Evolutionary conservation across 53 echinoderm and acorn worm species (phyloP).

Genomic region (Henricia sp.): DNA sequence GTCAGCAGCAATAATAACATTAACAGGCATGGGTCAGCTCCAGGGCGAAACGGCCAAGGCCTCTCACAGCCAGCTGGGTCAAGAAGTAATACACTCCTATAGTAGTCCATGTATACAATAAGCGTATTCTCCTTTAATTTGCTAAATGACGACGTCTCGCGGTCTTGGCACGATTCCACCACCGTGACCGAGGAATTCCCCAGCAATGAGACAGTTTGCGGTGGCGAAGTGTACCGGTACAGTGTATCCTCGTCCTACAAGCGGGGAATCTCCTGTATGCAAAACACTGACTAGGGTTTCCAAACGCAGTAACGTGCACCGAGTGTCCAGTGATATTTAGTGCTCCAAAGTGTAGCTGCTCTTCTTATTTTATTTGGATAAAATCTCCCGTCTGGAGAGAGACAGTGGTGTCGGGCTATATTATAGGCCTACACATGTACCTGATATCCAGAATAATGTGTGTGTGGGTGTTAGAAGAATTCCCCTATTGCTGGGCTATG

Average conservation of each 20-base stretch:
- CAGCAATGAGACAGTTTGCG: conserved; percentile 5
- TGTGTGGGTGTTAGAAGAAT: neutral
- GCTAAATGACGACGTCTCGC: conserved; percentile 12
- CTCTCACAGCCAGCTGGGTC: too few species aligned
- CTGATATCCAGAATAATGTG: conserved; percentile 7
- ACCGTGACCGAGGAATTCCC: conserved; percentile 62
- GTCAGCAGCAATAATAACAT: neutral
- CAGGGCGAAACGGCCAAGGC: too few species aligned
- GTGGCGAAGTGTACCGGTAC: neutral
- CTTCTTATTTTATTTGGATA: neutral
- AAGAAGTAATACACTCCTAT: conserved; percentile 5
- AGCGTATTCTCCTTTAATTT: neutral
- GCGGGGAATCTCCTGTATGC: conserved; percentile 4
- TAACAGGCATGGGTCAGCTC: too few species aligned
- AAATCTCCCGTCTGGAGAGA: too few species aligned
- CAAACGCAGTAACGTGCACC: neutral
- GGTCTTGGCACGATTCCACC: conserved; percentile 51
- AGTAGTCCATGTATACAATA: neutral
- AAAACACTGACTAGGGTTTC: conserved; percentile 33
- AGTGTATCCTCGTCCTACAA: neutral
- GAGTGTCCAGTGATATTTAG: neutral
- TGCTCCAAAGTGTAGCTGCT: neutral
- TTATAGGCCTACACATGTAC: too few species aligned
- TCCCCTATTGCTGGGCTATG: neutral
- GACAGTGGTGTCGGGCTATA: neutral